Evolutionary conservation across 2,888 invertebrate species (phyloP).

Genomic region (Apamea anceps): DNA sequence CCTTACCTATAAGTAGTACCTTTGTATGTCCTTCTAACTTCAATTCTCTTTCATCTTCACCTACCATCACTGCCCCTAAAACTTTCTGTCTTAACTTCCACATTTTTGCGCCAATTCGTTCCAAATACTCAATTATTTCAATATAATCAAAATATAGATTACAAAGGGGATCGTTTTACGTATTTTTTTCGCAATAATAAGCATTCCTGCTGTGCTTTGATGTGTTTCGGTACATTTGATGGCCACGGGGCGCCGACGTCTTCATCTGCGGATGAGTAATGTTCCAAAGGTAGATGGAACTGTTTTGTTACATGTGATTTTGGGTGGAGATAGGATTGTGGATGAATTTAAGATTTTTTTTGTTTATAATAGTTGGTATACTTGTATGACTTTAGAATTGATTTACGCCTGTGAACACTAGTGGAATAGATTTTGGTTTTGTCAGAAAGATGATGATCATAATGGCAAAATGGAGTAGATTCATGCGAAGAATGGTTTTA

Average conservation of each 20-base stretch:
- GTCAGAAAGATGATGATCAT: not conserved
- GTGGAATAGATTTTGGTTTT: not conserved
- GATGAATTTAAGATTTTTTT: slow-evolving; percentile 30
- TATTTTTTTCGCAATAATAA: slow-evolving; percentile 78
- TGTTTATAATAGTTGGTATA: not conserved
- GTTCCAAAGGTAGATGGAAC: slow-evolving; percentile 48
- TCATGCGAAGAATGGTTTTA: not conserved
- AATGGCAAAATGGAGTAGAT: not conserved
- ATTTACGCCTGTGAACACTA: not conserved
- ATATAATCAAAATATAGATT: slow-evolving; percentile 70
- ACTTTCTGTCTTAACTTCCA: not conserved
- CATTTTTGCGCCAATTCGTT: slow-evolving; percentile 40
- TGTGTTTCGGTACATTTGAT: slow-evolving; percentile 76
- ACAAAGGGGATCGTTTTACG: slow-evolving; percentile 76
- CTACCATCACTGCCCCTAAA: not conserved
- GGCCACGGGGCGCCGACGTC: slow-evolving; percentile 84
- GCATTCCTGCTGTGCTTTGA: slow-evolving; percentile 82
- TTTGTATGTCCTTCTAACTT: not conserved
- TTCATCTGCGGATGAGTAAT: slow-evolving; percentile 78
- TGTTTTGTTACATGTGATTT: slow-evolving; percentile 38
- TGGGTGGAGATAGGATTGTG: slow-evolving; percentile 30
- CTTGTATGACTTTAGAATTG: not conserved
- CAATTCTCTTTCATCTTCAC: not conserved
- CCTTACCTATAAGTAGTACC: not conserved
- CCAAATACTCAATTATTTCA: slow-evolving; percentile 62